Percentiles rank a stretch among this genome's conserved stretches.
These are phyloP conservation scores for Drosophila buzzatii DNA, from an alignment of 2,888 invertebrate species.

Conservation along the genomic window DNA sequence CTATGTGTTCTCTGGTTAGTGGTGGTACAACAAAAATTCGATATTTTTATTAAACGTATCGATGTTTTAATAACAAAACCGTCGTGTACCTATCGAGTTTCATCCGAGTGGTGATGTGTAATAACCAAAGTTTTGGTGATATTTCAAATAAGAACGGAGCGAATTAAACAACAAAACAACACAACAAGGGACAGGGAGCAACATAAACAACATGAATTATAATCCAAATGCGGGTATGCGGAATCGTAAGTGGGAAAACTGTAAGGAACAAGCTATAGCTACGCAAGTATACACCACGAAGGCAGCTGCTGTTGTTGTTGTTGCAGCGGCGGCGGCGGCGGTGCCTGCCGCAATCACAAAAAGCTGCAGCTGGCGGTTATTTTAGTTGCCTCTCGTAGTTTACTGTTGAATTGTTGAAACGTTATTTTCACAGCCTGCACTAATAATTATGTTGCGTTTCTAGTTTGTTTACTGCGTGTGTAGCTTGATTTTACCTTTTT, in stretches of 20 bases:
- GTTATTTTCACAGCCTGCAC: neutral
- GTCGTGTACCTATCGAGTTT: slow-evolving; percentile 40
- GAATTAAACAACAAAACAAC: slow-evolving; percentile 6
- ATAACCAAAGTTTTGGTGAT: slow-evolving; percentile 59
- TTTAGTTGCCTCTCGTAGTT: slow-evolving; percentile 19
- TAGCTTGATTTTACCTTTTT: slow-evolving; percentile 77
- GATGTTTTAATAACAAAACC: slow-evolving; percentile 19
- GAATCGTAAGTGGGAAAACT: slow-evolving; percentile 85
- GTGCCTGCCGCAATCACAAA: slow-evolving; percentile 19
- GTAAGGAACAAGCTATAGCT: slow-evolving; percentile 83
- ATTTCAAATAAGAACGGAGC: slow-evolving; percentile 36
- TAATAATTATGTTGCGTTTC: slow-evolving; percentile 30
- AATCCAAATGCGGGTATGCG: slow-evolving; percentile 84
- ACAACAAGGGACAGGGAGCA: slow-evolving; percentile 3
- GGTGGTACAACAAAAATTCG: slow-evolving; percentile 3
- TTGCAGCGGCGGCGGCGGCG: slow-evolving; percentile 32
- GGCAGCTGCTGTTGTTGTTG: slow-evolving; percentile 23
- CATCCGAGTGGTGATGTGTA: slow-evolving; percentile 64
- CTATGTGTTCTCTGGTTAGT: no score
- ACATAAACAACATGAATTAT: slow-evolving; percentile 78
- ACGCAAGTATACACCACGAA: slow-evolving; percentile 78
- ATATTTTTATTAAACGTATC: slow-evolving; percentile 17
- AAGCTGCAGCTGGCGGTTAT: slow-evolving; percentile 34
- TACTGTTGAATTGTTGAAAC: slow-evolving; percentile 33
- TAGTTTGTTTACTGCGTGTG: slow-evolving; percentile 52